Base-by-base conservation (phyloP, 2,888 invertebrate genomes). In the Lasius fuliginosus region DNA sequence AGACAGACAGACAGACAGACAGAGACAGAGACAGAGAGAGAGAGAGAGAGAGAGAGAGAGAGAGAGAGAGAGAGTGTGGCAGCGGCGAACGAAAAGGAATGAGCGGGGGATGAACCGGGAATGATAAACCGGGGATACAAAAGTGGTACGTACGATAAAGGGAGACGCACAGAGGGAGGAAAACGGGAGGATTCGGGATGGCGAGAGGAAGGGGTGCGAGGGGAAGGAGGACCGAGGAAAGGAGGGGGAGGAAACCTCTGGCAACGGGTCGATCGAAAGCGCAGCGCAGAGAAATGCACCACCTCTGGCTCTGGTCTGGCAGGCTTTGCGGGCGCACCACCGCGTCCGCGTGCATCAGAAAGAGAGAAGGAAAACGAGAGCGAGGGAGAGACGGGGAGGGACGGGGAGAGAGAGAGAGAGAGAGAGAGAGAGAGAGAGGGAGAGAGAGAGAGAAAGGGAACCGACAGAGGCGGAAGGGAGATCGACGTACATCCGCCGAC, bases 191-290 rank as follows among this genome's bases (percentile, higher is more conserved):
- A 82, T 71, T 71, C 73, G 73, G 58, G 40, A 60, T n/a, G 12
- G 49, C 11, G 67, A 42, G 67, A 42, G 23, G 69, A 58, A 58
- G 53, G 33, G 62, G 36, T 5, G 36, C 36, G 36, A 36, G 36
- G 5, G 23, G 23, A 23, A 0, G 23, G 46, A 64, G 65, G 67
- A 73, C 65, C 60, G 71, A 65, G 64, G 46, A 67, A 71, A 84
- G 75, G 89, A 79, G 88, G 75, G 82, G 76, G 82, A 67, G 86
- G 83, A 86, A 91, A 92, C 76, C 86, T 92, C 91, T 88, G 90
- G 91, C 92, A 91, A 90, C 93, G 94, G 94, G 94, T 94, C 94
- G 94, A 94, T 94, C 93, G 94, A 94, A 94, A 94, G 94, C 94
- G 94, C 94, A 94, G 94, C 94, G 92, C 93, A 91, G 94, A 93